These are phyloP conservation scores for Pyrrhosoma nymphula DNA, from an alignment of 2,888 invertebrate species.

Conservation along the genomic window DNA sequence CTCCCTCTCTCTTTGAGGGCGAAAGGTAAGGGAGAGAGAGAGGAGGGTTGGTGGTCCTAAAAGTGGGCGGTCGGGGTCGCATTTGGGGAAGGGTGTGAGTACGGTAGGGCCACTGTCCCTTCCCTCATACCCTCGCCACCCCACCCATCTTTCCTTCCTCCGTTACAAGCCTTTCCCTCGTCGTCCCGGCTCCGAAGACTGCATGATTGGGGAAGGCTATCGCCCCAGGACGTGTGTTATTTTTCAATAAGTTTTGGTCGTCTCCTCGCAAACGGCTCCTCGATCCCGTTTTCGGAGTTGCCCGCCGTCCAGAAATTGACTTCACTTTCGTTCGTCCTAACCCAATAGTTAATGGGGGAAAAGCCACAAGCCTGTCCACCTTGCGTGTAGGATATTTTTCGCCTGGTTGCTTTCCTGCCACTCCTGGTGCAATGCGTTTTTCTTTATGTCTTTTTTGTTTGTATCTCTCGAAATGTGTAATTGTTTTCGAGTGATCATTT, in stretches of 20 bases:
- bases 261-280: not conserved
- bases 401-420: not conserved
- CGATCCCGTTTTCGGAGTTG: not conserved
- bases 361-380: not conserved
- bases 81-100: not conserved
- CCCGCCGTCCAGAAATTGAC: not conserved
- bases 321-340: not conserved
- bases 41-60: not conserved
- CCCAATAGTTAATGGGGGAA: conserved; percentile 10
- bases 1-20: not conserved
- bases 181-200: conserved; percentile 21
- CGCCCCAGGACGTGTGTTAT: conserved; percentile 54
- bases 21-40: not conserved
- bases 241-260: conserved; percentile 50
- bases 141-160: no score
- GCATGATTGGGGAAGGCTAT: conserved; percentile 43
- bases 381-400: not conserved
- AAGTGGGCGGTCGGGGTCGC: not conserved
- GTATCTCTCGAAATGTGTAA: no score
- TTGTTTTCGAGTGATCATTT: no score
- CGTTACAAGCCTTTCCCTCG: not conserved
- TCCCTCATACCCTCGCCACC: no score
- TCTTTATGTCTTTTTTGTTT: no score
- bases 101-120: not conserved
- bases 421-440: not conserved